A percentile compares a stretch with the other conserved stretches of the same genome.
These are phyloP conservation scores for Litoditis marina DNA, from an alignment of 2,888 invertebrate genomes.

Conservation along the genomic window DNA sequence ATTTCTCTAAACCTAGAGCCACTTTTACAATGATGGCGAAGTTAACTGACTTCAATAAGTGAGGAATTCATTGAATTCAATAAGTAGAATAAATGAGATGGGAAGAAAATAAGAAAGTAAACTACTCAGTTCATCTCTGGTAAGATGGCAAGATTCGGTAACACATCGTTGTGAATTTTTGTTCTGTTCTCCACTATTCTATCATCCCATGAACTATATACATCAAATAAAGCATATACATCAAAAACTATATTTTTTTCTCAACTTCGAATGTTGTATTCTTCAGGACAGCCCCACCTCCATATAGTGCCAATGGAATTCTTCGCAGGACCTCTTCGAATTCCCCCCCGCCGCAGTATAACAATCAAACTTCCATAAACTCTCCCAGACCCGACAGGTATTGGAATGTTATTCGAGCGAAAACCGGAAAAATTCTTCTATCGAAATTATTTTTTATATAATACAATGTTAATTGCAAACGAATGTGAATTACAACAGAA, in stretches of 20 bases:
- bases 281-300: slow-evolving; percentile 16
- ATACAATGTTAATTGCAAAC: not conserved
- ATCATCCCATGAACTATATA: not conserved
- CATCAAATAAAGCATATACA: not conserved
- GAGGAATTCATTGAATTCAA: too few relatives aligned
- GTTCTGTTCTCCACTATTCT: too few relatives aligned
- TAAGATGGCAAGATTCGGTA: too few relatives aligned
- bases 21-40: too few relatives aligned
- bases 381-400: slow-evolving; percentile 6
- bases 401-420: not conserved
- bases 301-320: slow-evolving; percentile 12
- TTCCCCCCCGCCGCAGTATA: slow-evolving; percentile 14
- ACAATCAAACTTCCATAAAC: slow-evolving; percentile 5
- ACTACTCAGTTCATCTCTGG: too few relatives aligned
- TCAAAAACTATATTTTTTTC: not conserved
- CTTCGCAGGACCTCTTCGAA: slow-evolving; percentile 8
- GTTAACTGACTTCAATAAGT: too few relatives aligned
- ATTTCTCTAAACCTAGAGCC: not conserved
- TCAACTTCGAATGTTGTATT: not conserved
- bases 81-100: too few relatives aligned
- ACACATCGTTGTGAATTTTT: too few relatives aligned
- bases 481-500: not conserved
- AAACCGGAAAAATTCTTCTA: not conserved
- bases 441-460: not conserved
- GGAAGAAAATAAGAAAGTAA: too few relatives aligned